Base-by-base conservation (phyloP, 2,888 invertebrate genomes). In the Lasioglossum morio region DNA sequence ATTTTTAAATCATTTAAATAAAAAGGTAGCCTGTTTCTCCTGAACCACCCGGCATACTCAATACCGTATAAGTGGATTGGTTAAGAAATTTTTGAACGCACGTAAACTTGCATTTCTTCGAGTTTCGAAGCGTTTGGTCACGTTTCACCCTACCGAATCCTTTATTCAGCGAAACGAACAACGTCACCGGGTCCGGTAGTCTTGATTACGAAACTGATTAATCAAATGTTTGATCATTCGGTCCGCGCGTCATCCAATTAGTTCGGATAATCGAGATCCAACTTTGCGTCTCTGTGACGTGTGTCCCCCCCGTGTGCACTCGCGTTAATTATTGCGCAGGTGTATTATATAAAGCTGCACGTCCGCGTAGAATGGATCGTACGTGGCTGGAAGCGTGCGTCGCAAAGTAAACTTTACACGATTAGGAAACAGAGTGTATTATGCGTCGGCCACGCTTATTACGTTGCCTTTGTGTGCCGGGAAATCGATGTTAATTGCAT, bases 161-260 rank as follows among this genome's bases (percentile, higher is more conserved):
- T 74, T 74, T 63, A 53, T 84, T 85, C 75, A 63, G 75, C 70
- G 74, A 40, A 16, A 70, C 74, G 78, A 84, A 75, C 53, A 37
- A 27, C 16, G 48, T 34, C n/a, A 16, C 19, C 37, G 77, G 53
- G 53, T 19, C 27, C 34, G 37, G 63, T 12, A 85, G 60, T 72
- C 70, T 72, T 78, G 84, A 84, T 84, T 83, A 83, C 84, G 77
- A 74, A 78, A 75, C 77, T 72, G 78, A 85, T 85, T 84, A 79
- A 79, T 85, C 79, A 79, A 84, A 84, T 79, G 85, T 84, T 85
- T 79, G 79, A 85, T 85, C 85, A 73, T 84, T 79, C 85, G 73
- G 69, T 48, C 48, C 27, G 79, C 76, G 57, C 84, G 77, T 79
- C 85, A 43, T 85, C 85, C 85, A 84, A 79, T 84, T 85, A 85